These are phyloP conservation scores for Odontomyia ornata DNA, from an alignment of 2,888 invertebrate species.

Conservation along the genomic window DNA sequence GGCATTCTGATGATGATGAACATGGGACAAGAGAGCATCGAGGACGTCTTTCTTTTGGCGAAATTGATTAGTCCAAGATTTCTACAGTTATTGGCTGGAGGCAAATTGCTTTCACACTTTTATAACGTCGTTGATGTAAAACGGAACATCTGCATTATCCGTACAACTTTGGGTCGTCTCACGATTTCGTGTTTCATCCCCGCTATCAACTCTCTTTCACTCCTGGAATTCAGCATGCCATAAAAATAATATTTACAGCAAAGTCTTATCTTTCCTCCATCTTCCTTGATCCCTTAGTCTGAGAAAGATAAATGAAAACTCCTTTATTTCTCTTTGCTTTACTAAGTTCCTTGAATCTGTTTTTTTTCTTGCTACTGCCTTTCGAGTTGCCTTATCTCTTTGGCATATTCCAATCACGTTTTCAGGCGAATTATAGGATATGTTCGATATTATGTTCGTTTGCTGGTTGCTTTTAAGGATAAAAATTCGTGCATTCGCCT, in stretches of 20 bases:
- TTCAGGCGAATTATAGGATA: conserved; percentile 33
- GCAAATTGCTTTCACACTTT: conserved; percentile 40
- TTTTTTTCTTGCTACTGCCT: neutral
- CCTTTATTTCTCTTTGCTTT: conserved; percentile 15
- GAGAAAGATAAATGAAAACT: conserved; percentile 35
- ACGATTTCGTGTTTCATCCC: neutral
- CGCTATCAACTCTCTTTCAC: neutral
- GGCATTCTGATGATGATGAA: no score
- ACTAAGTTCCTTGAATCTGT: neutral
- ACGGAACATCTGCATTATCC: conserved; percentile 36
- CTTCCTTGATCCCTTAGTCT: neutral
- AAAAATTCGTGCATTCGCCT: neutral
- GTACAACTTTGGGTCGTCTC: neutral
- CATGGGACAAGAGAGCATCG: neutral
- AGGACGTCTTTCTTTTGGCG: neutral
- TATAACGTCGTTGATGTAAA: conserved; percentile 31
- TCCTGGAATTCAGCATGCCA: conserved; percentile 19
- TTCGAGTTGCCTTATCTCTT: neutral
- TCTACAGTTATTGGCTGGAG: conserved; percentile 30
- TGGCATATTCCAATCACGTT: conserved; percentile 29
- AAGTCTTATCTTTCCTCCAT: neutral
- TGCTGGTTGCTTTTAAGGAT: neutral
- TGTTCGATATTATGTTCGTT: conserved; percentile 35
- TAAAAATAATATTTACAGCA: conserved; percentile 37
- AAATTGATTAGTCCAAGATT: conserved; percentile 36